Evolutionary conservation across 2,888 invertebrate species (phyloP).

Genomic region (Gasteruption jaculator): DNA sequence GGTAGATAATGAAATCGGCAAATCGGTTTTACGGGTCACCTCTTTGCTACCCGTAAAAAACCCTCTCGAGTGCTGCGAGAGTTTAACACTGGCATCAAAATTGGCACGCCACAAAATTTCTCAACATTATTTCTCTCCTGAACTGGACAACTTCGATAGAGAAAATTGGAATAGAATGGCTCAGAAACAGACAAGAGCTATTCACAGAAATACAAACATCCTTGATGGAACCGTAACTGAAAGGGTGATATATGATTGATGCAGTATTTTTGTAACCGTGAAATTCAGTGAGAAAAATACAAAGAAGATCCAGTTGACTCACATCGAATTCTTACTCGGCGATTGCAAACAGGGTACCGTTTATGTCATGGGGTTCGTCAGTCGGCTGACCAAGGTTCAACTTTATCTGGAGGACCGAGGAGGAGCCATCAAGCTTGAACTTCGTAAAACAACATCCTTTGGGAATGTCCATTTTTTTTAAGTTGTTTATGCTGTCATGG

Average conservation of each 20-base stretch:
- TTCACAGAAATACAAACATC: constrained; percentile 62
- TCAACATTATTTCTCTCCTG: no score
- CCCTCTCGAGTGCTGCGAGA: no score
- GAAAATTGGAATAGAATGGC: no score
- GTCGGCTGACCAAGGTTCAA: constrained; percentile 78
- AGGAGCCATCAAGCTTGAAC: constrained; percentile 79
- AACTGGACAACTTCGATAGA: no score
- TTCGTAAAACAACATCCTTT: constrained; percentile 60
- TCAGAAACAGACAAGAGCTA: constrained; percentile 74
- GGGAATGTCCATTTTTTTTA: background rate
- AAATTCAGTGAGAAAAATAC: constrained; percentile 55
- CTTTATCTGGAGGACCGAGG: constrained; percentile 91
- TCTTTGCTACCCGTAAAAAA: no score
- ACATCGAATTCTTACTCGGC: constrained; percentile 74
- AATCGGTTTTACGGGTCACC: no score
- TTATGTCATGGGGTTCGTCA: constrained; percentile 68
- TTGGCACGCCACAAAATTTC: no score
- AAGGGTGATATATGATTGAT: constrained; percentile 78
- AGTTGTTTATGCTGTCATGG: no score
- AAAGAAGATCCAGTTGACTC: constrained; percentile 61
- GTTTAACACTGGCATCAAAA: no score
- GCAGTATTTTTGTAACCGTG: constrained; percentile 70
- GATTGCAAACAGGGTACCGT: constrained; percentile 68
- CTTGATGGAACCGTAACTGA: constrained; percentile 61
- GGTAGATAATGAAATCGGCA: no score